These are phyloP conservation scores for Poecilobothrus nobilitatus DNA, from an alignment of 2,888 invertebrate species.

Conservation along the genomic window DNA sequence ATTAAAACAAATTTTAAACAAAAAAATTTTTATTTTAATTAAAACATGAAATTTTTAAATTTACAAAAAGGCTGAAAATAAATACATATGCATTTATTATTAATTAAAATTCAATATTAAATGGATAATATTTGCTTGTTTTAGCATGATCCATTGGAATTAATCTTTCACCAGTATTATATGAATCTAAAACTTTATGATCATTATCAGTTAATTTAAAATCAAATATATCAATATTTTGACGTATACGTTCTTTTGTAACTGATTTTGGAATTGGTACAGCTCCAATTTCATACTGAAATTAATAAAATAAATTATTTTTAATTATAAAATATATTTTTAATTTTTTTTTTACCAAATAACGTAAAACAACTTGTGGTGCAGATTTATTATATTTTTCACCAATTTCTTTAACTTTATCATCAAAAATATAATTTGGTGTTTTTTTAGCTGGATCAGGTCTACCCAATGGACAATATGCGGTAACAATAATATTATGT, in stretches of 20 bases:
- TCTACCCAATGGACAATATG: conserved; percentile 71
- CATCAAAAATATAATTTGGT: conserved; percentile 48
- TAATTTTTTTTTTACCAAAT: conserved; percentile 30
- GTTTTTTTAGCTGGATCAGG: conserved; percentile 64
- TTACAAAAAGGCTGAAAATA: too few relatives aligned
- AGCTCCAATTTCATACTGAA: conserved; percentile 41
- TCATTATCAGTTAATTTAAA: conserved; percentile 50
- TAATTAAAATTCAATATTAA: conserved; percentile 32
- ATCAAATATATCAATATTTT: conserved; percentile 53
- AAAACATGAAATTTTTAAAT: too few relatives aligned
- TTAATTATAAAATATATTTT: background rate
- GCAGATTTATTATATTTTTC: conserved; percentile 57
- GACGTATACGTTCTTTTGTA: conserved; percentile 45
- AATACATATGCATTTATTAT: too few relatives aligned
- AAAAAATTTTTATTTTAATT: too few relatives aligned
- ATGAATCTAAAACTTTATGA: conserved; percentile 45
- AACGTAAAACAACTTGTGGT: conserved; percentile 62
- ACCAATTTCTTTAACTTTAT: conserved; percentile 51
- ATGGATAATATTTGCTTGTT: conserved; percentile 37
- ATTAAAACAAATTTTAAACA: too few relatives aligned
- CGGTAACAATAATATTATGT: conserved; percentile 57
- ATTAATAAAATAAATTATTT: background rate
- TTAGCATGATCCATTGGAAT: conserved; percentile 31
- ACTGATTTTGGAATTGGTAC: conserved; percentile 53
- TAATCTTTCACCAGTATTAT: conserved; percentile 42